A percentile compares a stretch with the other conserved stretches of the same genome.
These are phyloP conservation scores for Anolis sagrei DNA, from an alignment of 2,113 vertebrate species.

Conservation along the genomic window DNA sequence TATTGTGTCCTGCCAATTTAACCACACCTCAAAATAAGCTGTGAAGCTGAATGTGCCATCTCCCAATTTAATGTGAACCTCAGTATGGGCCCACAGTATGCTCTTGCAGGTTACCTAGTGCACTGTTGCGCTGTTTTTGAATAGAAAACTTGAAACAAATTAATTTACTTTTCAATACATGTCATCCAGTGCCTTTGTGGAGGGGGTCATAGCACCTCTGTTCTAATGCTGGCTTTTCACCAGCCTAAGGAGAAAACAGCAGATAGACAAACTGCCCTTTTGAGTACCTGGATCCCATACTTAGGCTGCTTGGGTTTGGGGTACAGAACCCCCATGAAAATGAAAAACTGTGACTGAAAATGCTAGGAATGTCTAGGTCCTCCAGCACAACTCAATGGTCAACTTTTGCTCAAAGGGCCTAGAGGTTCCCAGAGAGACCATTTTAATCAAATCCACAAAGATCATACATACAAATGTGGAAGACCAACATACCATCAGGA, in stretches of 20 bases:
- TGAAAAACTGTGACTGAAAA: too few relatives aligned
- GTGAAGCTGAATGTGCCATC: constrained; percentile 4
- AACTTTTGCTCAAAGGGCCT: too few relatives aligned
- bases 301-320: too few relatives aligned
- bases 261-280: background rate
- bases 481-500: background rate
- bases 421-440: too few relatives aligned
- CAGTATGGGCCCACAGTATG: background rate
- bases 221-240: background rate
- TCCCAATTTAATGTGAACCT: background rate
- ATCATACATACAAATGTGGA: too few relatives aligned
- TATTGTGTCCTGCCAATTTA: background rate
- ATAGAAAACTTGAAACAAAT: background rate
- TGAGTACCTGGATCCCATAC: background rate
- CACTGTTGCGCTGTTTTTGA: background rate
- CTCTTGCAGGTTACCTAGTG: background rate
- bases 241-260: background rate
- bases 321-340: too few relatives aligned
- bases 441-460: too few relatives aligned
- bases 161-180: background rate
- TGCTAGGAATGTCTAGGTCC: too few relatives aligned
- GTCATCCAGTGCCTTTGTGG: too few relatives aligned
- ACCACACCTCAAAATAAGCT: background rate
- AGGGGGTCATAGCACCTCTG: too few relatives aligned
- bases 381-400: too few relatives aligned